Evolutionary conservation across 2,797 vertebrate genomes (phyloP), one percentile per base, ranked within the genome.

Genomic region (Amblyopsis hoosieri): DNA sequence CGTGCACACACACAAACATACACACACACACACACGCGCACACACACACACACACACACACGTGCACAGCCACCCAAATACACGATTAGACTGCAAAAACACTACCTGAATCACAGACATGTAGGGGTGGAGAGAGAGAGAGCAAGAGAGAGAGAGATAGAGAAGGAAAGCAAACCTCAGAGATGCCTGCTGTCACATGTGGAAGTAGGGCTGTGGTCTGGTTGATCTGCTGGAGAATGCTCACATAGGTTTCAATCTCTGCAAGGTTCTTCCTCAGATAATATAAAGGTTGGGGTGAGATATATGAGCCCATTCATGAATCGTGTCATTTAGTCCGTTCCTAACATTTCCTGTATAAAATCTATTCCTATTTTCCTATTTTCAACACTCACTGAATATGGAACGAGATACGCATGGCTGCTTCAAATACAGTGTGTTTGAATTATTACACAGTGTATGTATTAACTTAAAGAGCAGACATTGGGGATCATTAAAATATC

Each of bases 171-270:
- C 89, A 91, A 91, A 97, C 97, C 94, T 98, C 95, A 7, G 89
- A 92, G 71, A 91, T 89, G 71, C 93, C 94, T 19, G 82, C 66
- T 13, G 92, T 88, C 76, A 93, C 75, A 33, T 85, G 88, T 33
- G 94, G 84, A 75, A 88, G 84, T 0, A 91, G 92, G 52, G 93
- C 92, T 37, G 93, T 88, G 5, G 93, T 93, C 84, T 97, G 95
- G 80, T 95, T 94, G 82, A 98, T 96, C 89, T 98, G 96, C 69
- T 97, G 93, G 69, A 98, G 89, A 84, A 98, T 94, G 80, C 87
- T 94, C 23, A 97, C 89, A 0, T 98, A 99, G 49, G 95, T 97
- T 89, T 98, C 95, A 84, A 98, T 95, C 93, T 98, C 97, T 74
- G 95, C 94, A 6, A 99, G 94, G 69, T 98, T 96, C 98, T 99